phyloP scores from a whole-genome alignment of 2,113 vertebrate genomes.

The Calcarius ornatus region DNA sequence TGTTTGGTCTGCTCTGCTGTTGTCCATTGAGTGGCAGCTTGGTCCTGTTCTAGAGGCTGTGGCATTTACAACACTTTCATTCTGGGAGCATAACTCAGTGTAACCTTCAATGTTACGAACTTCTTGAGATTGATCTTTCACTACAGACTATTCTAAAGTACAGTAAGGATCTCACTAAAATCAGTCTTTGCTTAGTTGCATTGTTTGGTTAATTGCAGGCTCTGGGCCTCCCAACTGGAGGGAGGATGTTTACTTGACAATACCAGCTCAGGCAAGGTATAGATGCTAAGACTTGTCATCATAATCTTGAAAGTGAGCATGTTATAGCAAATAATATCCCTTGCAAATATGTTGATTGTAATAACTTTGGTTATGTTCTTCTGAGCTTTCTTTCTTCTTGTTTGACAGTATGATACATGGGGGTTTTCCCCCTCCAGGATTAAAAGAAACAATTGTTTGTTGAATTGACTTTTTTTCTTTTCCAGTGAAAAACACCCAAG shows the following conservation, averaged over 20 bases:
- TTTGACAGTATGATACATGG: neutral
- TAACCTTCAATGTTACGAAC: neutral
- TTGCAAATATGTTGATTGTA: neutral
- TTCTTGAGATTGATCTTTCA: neutral
- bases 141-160: neutral
- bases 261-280: neutral
- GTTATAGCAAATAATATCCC: neutral
- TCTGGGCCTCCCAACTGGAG: neutral
- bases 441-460: neutral
- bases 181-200: neutral
- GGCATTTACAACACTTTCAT: neutral
- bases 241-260: neutral
- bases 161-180: neutral
- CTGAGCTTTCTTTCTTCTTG: neutral
- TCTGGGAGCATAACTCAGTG: neutral
- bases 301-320: neutral
- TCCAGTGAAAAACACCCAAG: neutral
- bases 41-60: neutral
- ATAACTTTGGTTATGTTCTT: neutral
- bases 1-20: neutral
- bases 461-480: neutral
- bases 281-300: neutral
- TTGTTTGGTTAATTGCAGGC: neutral
- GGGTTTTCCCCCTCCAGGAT: neutral
- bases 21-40: neutral